These are phyloP conservation scores for Macrochelys suwanniensis DNA, from an alignment of 2,797 vertebrate genomes.

Conservation along the genomic window DNA sequence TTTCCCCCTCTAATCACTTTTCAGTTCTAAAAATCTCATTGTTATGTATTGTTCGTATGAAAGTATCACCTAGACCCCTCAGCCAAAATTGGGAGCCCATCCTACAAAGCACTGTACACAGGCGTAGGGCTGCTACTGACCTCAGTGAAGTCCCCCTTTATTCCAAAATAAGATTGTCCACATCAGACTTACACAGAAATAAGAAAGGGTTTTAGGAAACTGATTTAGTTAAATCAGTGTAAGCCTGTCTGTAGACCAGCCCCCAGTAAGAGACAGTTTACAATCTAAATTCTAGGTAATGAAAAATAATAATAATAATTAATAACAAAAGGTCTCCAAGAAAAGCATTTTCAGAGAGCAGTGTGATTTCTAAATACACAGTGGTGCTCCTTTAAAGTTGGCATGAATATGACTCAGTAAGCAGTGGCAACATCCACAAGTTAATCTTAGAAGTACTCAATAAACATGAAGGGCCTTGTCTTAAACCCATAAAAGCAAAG, in stretches of 20 bases:
- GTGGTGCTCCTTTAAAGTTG: conserved; percentile 17
- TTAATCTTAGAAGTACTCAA: background rate
- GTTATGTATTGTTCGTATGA: background rate
- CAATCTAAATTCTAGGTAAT: conserved; percentile 16
- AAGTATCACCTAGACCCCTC: background rate
- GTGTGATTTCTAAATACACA: background rate
- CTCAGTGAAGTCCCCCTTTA: conserved; percentile 27
- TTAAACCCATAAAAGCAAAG: fast-evolving
- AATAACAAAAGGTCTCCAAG: conserved; percentile 43
- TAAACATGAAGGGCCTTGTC: background rate
- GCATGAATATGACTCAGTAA: background rate
- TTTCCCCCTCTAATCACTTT: fast-evolving
- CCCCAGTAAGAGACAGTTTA: conserved; percentile 46
- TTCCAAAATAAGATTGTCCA: fast-evolving
- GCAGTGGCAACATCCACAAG: background rate
- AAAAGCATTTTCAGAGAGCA: conserved; percentile 33
- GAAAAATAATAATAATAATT: conserved; percentile 33
- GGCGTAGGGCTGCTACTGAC: background rate
- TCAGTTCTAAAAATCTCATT: background rate
- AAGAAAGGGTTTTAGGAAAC: background rate
- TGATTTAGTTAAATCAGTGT: background rate
- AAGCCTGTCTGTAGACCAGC: background rate
- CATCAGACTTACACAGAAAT: conserved; percentile 28
- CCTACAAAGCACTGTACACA: background rate
- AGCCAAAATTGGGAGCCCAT: background rate